These are phyloP conservation scores for Pteronura brasiliensis DNA, from an alignment of 2,113 vertebrate species.

Conservation along the genomic window DNA sequence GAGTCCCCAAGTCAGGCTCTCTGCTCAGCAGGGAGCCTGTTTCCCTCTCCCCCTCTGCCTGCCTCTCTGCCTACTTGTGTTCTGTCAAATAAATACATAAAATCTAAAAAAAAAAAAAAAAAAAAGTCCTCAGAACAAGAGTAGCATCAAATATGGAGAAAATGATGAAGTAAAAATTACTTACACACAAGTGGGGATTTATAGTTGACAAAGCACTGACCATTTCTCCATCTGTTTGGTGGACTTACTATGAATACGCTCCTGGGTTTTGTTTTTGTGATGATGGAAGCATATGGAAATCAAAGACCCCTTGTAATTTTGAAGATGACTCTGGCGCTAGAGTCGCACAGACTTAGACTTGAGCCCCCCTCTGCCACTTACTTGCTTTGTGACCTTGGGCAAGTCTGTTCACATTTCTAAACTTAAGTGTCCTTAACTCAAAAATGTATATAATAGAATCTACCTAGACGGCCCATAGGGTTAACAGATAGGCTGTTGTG, in stretches of 20 bases:
- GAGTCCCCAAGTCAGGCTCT: too few species aligned
- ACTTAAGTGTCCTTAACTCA: slow-evolving; percentile 4
- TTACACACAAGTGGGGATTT: background rate
- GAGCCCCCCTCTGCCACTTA: background rate
- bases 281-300: background rate
- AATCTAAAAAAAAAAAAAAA: too few species aligned
- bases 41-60: too few species aligned
- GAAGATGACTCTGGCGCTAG: background rate
- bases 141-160: background rate
- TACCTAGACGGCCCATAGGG: background rate
- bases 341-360: background rate
- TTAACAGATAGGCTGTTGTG: background rate
- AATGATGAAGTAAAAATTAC: background rate
- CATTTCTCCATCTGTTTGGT: background rate
- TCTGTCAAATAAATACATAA: too few species aligned
- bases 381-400: background rate
- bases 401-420: background rate
- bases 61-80: too few species aligned
- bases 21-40: too few species aligned
- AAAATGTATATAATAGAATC: background rate
- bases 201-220: background rate
- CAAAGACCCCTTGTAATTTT: background rate
- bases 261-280: slow-evolving; percentile 3
- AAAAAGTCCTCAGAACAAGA: background rate
- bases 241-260: background rate